Base-by-base conservation (phyloP, 2,113 vertebrate species). In the Puma concolor region DNA sequence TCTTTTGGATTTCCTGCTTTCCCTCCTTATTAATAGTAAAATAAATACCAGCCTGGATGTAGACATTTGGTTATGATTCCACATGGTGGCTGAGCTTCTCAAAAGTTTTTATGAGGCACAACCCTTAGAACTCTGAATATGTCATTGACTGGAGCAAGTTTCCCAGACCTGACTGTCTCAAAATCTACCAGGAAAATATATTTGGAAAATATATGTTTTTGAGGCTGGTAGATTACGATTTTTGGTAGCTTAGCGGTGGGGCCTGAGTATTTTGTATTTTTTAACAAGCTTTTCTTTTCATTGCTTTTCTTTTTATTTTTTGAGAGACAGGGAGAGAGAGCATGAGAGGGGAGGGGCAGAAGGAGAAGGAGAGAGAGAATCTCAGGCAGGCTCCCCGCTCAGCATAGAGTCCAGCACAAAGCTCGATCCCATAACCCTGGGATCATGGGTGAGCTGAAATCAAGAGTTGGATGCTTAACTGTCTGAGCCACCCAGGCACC, bases 1-100 rank as follows among this genome's bases (percentile, higher is more conserved):
- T 98, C 98, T 93, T 94, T 98, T 95, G 92, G 96, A 98, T 98
- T 97, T 97, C 76, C 93, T 98, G 93, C 60, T 80, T 94, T 96
- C 88, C 44, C 29, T 95, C 54, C n/a, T 92, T 97, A 77, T 93
- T 97, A 87, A 95, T 97, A 96, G 89, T 96, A 98, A 91, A 97
- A 91, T 96, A 97, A 98, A 97, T 95, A 86, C 54, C 89, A 96
- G 48, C 64, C 81, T 95, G 52, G 31, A 88, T 83, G 76, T 97
- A 97, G 95, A 91, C 82, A 84, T 96, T 96, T 96, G 89, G 89
- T 95, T 97, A 79, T 97, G 92, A 93, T 97, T 98, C 69, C 29
- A 97, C 86, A 88, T 23, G 50, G n/a, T 94, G 71, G 6, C 79
- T 80, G 76, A 90, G 96, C 57, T 94, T 97, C 67, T 94, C 12